These are phyloP conservation scores for Mesocentrotus franciscanus DNA, from an alignment of 53 echinoderm and acorn worm species.

Conservation along the genomic window DNA sequence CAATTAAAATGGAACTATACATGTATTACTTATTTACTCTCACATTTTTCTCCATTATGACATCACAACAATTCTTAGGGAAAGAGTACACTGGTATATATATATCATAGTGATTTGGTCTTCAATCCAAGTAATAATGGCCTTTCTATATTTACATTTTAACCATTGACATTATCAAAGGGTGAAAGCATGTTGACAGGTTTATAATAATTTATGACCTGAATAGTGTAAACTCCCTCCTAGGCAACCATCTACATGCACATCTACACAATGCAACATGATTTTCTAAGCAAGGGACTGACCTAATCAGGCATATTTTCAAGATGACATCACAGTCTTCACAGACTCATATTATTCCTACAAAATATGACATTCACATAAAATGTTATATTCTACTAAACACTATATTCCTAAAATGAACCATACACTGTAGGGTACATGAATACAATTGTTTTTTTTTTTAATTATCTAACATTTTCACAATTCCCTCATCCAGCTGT, in stretches of 20 bases:
- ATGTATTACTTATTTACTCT: too few species aligned
- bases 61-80: too few species aligned
- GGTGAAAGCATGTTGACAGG: constrained; percentile 4
- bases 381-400: neutral
- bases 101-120: too few species aligned
- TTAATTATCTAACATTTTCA: neutral
- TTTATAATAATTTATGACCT: constrained; percentile 21
- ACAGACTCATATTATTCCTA: neutral
- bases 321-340: neutral
- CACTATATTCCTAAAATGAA: neutral
- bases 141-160: neutral
- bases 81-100: too few species aligned
- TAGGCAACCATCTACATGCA: neutral
- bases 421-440: neutral
- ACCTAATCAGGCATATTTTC: neutral
- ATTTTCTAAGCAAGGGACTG: neutral
- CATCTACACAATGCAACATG: neutral
- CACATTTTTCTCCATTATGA: too few species aligned
- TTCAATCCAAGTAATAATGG: too few species aligned
- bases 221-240: neutral
- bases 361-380: neutral
- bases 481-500: too few species aligned
- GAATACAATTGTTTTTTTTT: neutral
- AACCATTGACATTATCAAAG: neutral
- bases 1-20: too few species aligned